These are phyloP conservation scores for Tiliacea citrago DNA, from an alignment of 2,888 invertebrate genomes.

Conservation along the genomic window DNA sequence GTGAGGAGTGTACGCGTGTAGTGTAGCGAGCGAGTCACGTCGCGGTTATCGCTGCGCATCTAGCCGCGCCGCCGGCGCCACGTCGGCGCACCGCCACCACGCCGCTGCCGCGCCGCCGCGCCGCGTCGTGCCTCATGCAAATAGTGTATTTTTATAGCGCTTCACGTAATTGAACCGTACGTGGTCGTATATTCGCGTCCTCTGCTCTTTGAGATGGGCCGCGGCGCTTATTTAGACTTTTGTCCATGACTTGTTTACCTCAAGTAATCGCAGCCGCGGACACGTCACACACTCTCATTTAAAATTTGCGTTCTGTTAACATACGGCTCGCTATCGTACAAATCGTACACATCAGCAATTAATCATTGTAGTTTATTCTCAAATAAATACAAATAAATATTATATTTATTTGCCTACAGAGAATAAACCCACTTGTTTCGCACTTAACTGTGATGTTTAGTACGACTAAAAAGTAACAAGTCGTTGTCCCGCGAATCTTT, in stretches of 20 bases:
- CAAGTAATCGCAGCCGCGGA: conserved; percentile 2
- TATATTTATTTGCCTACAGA: no score
- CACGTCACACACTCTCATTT: conserved; percentile 36
- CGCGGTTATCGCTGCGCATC: conserved; percentile 70
- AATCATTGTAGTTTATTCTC: conserved; percentile 52
- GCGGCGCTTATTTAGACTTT: conserved; percentile 45
- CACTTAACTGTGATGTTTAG: no score
- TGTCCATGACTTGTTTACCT: conserved; percentile 47
- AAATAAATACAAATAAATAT: no score
- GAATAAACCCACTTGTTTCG: no score
- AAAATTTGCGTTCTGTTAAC: conserved; percentile 44
- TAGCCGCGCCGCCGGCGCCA: conserved; percentile 56
- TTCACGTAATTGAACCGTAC: conserved; percentile 67
- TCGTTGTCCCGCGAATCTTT: no score
- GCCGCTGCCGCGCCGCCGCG: conserved; percentile 60
- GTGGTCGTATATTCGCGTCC: conserved; percentile 56
- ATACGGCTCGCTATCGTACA: conserved; percentile 45
- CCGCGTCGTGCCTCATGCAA: conserved; percentile 69
- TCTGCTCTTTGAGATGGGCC: conserved; percentile 48
- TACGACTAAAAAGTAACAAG: no score
- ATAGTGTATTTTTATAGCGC: conserved; percentile 68
- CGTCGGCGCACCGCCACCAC: conserved; percentile 63
- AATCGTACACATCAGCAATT: conserved; percentile 45
- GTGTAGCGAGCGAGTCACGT: conserved; percentile 51
- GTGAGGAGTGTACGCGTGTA: conserved; percentile 2